Evolutionary conservation across 2,113 vertebrate species (phyloP), one percentile per base, ranked within the genome.

Genomic region (Picathartes gymnocephalus): DNA sequence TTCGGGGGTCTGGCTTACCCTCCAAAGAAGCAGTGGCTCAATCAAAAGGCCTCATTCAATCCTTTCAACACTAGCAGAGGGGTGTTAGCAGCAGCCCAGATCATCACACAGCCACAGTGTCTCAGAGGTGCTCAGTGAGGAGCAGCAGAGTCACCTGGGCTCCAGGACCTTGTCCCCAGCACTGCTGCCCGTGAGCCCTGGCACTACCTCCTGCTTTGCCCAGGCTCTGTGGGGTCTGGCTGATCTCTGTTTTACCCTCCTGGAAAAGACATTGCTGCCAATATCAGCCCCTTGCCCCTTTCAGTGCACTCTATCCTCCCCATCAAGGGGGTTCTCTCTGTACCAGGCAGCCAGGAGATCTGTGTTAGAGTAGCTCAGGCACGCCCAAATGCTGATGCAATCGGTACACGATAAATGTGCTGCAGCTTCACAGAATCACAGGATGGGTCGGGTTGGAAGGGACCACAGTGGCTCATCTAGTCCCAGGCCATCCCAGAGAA

Each of bases 331-430:
- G 4, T 5, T 69, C 37, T 22, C 57, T 22, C 57, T 15, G 25
- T 10, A 16, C 64, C 51, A 11, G 21, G 44, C 54, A 51, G 28
- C 54, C 15, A 7, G 10, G 18, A 1, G 45, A 61, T 31, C 58
- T 11, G 11, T 2, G 44, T 2, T 2, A 18, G 33, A 35, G 37
- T 0, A 10, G n/a, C n/a, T 22, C 40, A 5, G 40, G 35, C 33
- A 7, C 21, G 20, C 58, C 6, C 20, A 30, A 7, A 20, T 0
- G 14, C 68, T 8, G 44, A 5, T 15, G 51, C 31, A 12, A 12
- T 11, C 24, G 1, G 33, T 7, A 0, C 51, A 3, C 1, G 11
- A 8, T 15, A 35, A 4, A 31, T 11, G 22, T 10, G 62, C 62
- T 22, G 44, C 62, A 68, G 71, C 37, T 68, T 15, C 53, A 42